These are phyloP conservation scores for Cebidichthys violaceus DNA, from an alignment of 2,113 vertebrate species.

Conservation along the genomic window DNA sequence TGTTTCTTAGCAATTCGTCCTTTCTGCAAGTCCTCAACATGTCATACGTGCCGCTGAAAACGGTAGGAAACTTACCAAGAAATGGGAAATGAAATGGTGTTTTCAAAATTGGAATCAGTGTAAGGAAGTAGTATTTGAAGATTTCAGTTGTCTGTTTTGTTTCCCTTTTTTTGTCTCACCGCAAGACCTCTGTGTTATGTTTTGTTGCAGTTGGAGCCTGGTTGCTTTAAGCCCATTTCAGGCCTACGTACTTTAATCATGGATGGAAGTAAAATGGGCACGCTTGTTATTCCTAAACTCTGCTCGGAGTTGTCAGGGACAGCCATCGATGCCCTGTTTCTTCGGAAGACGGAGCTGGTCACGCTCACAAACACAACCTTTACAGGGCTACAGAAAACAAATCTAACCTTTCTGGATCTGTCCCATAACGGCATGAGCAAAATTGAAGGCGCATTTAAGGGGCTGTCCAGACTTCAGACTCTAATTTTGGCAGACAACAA, in stretches of 20 bases:
- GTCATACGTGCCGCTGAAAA: constrained; percentile 86
- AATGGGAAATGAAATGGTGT: constrained; percentile 54
- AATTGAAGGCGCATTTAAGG: constrained; percentile 86
- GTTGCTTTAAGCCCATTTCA: constrained; percentile 87
- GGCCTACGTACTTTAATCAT: constrained; percentile 83
- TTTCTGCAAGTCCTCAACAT: constrained; percentile 86
- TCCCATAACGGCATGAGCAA: constrained; percentile 83
- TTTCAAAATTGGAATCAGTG: not conserved
- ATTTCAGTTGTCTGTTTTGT: constrained; percentile 37
- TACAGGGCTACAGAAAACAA: constrained; percentile 83
- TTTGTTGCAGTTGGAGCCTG: constrained; percentile 84
- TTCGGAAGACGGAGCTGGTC: constrained; percentile 81
- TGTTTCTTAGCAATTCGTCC: constrained; percentile 85
- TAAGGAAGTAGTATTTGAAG: not conserved
- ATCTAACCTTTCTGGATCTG: constrained; percentile 88
- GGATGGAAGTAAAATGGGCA: constrained; percentile 81
- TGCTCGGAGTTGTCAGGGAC: constrained; percentile 87
- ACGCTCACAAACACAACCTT: constrained; percentile 83
- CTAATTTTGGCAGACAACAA: constrained; percentile 87
- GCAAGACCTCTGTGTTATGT: constrained; percentile 11
- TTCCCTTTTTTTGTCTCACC: constrained; percentile 49
- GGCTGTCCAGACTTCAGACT: constrained; percentile 84
- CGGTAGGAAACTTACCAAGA: constrained; percentile 78
- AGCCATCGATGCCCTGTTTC: constrained; percentile 82
- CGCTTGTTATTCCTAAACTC: constrained; percentile 74